Evolutionary conservation across 1,140 invertebrate genomes (phyloP), one percentile per base, ranked within the genome.

Genomic region (Grapholita molesta): DNA sequence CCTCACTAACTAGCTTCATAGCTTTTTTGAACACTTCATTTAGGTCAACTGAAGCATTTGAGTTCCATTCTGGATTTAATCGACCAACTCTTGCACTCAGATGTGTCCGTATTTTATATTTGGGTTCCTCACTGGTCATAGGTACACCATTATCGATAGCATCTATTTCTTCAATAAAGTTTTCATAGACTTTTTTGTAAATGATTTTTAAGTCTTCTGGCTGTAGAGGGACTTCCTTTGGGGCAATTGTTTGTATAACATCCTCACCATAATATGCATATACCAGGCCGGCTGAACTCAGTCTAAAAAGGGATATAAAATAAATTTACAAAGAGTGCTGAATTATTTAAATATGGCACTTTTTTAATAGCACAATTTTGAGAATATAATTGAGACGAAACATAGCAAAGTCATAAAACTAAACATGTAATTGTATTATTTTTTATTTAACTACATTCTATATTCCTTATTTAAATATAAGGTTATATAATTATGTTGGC

Each of bases 211-310:
- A 74, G 55, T 94, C 91, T 1, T 94, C 82, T 71, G 89, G 78
- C 0, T 83, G 89, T 8, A 94, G 69, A 7, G 92, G 77, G 24
- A 93, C 78, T 52, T 93, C 89, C 61, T 94, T 92, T 11, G 93
- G 67, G 48, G 94, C 71, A 25, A 92, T 25, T 21, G 74, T 35
- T 67, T 93, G 89, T 23, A 99, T 94, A 6, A 99, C 93, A 77
- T 95, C 91, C 73, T 96, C 93, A 3, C 99, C 99, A 93, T 96
- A 99, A 84, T 97, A 97, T 70, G 95, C 94, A 85, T 99, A 99
- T 11, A 99, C 90, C 1, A 99, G 92, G 0, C 99, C 99, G 61
- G 99, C 99, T 78, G 97, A 99, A 92, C 98, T 99, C 18, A 99
- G 93, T 88, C 97, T 98, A 78, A 53, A 72, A 77, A 73, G 73